A percentile compares a stretch with the other conserved stretches of the same genome.
These are phyloP conservation scores for Tychaedon coryphoeus DNA, from an alignment of 2,113 vertebrate species.

Conservation along the genomic window DNA sequence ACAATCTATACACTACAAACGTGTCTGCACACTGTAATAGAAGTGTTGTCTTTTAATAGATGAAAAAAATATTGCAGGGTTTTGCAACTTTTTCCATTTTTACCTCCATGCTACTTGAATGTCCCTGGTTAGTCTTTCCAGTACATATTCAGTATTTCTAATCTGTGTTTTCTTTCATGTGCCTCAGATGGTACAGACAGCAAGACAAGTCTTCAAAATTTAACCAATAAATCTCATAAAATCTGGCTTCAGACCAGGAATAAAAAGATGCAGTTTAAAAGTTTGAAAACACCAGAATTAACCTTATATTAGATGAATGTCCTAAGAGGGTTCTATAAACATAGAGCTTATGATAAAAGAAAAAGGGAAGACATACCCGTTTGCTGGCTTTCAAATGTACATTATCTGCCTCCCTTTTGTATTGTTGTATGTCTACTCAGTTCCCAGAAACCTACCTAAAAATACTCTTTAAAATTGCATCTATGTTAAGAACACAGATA, in stretches of 20 bases:
- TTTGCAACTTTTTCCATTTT: neutral
- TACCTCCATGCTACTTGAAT: neutral
- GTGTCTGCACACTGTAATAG: neutral
- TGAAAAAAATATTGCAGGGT: neutral
- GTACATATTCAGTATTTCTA: neutral
- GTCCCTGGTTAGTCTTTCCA: neutral
- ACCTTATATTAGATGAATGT: neutral
- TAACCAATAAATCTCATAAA: neutral
- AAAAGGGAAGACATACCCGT: neutral
- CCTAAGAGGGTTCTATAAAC: neutral
- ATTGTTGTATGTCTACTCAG: neutral
- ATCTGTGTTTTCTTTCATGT: neutral
- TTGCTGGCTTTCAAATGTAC: neutral
- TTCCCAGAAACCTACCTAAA: conserved; percentile 17
- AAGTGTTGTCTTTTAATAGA: neutral
- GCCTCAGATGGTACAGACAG: neutral
- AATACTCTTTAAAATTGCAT: neutral
- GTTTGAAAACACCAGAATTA: neutral
- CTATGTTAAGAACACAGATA: neutral
- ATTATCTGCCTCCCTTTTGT: neutral
- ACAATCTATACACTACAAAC: neutral
- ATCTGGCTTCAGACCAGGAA: neutral
- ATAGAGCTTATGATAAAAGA: neutral
- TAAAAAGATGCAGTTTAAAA: neutral
- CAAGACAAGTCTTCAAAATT: neutral